These are phyloP conservation scores for Pseudanteris insignis DNA, from an alignment of 2,888 invertebrate species.

Conservation along the genomic window DNA sequence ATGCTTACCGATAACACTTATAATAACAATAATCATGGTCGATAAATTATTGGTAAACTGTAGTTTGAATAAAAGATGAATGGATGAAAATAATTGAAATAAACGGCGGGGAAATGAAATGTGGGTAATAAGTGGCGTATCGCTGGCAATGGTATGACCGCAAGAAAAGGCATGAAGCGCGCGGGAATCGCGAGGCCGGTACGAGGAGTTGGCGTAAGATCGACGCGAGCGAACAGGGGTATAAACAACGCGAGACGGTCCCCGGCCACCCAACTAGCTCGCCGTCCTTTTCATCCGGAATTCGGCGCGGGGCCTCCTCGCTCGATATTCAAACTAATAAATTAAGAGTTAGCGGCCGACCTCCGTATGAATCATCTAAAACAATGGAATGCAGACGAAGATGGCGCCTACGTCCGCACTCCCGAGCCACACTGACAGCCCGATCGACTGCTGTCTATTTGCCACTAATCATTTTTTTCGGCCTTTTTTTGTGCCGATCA, in stretches of 20 bases:
- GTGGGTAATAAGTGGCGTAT: no score
- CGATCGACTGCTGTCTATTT: slow-evolving; percentile 55
- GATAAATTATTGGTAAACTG: no score
- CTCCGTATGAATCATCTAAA: slow-evolving; percentile 66
- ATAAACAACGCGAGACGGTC: slow-evolving; percentile 55
- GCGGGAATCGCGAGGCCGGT: slow-evolving; percentile 18
- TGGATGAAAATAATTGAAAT: no score
- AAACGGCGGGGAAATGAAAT: no score
- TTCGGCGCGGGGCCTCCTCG: slow-evolving; percentile 51
- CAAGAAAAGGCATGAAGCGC: no score
- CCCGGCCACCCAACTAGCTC: slow-evolving; percentile 63
- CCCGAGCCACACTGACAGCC: slow-evolving; percentile 51
- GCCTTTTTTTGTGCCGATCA: slow-evolving; percentile 16
- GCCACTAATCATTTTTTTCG: slow-evolving; percentile 21
- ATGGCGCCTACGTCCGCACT: slow-evolving; percentile 59
- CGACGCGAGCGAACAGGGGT: slow-evolving; percentile 48
- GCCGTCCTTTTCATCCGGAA: slow-evolving; percentile 48
- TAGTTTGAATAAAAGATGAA: no score
- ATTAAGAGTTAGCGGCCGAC: slow-evolving; percentile 60
- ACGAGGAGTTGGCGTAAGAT: slow-evolving; percentile 25
- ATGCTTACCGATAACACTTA: no score
- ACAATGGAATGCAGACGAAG: slow-evolving; percentile 66
- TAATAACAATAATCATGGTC: no score
- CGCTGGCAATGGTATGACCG: no score
- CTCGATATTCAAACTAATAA: slow-evolving; percentile 67